These are phyloP conservation scores for Platycheirus albimanus DNA, from an alignment of 2,888 invertebrate species.

Conservation along the genomic window DNA sequence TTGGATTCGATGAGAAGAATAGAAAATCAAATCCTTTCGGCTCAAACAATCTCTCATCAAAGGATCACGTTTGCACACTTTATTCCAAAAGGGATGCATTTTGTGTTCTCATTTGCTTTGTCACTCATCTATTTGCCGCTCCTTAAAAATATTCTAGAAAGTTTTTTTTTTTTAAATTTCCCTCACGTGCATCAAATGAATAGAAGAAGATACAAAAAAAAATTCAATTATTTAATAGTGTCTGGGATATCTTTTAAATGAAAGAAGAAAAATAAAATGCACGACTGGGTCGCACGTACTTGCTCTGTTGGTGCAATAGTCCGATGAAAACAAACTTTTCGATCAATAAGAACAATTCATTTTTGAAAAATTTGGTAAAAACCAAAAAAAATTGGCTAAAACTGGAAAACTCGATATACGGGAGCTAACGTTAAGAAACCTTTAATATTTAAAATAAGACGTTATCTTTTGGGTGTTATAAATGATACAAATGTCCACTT, in stretches of 20 bases:
- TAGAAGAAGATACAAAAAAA: constrained; percentile 35
- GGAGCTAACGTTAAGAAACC: too few species aligned
- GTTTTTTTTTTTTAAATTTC: constrained; percentile 43
- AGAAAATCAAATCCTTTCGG: constrained; percentile 41
- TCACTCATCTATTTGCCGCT: constrained; percentile 38
- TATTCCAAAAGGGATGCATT: constrained; percentile 55
- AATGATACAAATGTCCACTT: too few species aligned
- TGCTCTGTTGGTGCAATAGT: too few species aligned
- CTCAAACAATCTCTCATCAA: constrained; percentile 54
- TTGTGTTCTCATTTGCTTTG: constrained; percentile 49
- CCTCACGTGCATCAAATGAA: constrained; percentile 61
- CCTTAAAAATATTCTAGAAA: constrained; percentile 3
- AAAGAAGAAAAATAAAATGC: too few species aligned
- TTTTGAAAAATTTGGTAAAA: too few species aligned
- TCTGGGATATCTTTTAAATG: constrained; percentile 27
- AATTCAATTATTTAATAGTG: constrained; percentile 41
- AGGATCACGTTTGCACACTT: constrained; percentile 71
- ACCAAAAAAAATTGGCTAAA: too few species aligned
- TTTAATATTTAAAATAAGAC: too few species aligned
- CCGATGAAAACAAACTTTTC: too few species aligned
- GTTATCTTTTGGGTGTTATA: too few species aligned
- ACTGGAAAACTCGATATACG: too few species aligned
- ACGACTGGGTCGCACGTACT: too few species aligned
- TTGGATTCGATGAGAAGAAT: constrained; percentile 58
- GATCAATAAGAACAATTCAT: too few species aligned